Evolutionary conservation across 2,888 invertebrate species (phyloP).

Genomic region (Liopterus haemorrhoidalis): DNA sequence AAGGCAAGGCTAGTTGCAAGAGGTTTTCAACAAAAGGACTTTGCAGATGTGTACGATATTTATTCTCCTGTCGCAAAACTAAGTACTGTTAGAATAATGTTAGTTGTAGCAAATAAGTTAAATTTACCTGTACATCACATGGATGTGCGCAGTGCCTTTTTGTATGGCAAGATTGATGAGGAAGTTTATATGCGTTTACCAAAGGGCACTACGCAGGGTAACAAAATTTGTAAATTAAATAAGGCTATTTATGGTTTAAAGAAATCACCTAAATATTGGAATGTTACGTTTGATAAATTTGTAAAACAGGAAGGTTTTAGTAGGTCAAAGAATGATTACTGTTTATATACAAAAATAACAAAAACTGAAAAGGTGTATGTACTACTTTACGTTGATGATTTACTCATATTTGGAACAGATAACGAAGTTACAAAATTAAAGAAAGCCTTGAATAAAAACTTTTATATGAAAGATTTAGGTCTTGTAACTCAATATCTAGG

Average conservation of each 20-base stretch:
- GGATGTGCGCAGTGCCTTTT: constrained; percentile 29
- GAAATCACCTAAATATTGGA: constrained; percentile 26
- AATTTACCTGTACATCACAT: constrained; percentile 22
- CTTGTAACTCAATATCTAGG: constrained; percentile 15
- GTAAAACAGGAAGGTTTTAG: constrained; percentile 18
- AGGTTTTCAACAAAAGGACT: constrained; percentile 25
- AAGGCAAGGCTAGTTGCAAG: constrained; percentile 28
- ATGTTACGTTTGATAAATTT: constrained; percentile 23
- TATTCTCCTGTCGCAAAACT: constrained; percentile 29
- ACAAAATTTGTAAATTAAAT: constrained; percentile 22
- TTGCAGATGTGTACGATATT: constrained; percentile 17
- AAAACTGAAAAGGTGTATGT: constrained; percentile 18
- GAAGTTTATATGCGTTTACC: constrained; percentile 23
- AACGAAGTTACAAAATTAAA: constrained; percentile 25
- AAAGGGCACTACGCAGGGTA: constrained; percentile 1
- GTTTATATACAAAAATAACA: constrained; percentile 14
- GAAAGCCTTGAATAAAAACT: constrained; percentile 5
- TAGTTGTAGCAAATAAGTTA: constrained; percentile 24
- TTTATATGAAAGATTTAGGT: constrained; percentile 17
- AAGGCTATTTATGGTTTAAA: constrained; percentile 26
- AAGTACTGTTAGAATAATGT: constrained; percentile 26
- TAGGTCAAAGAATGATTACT: constrained; percentile 25
- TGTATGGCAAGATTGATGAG: constrained; percentile 26
- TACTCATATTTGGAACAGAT: constrained; percentile 25
- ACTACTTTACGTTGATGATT: constrained; percentile 29